Evolutionary conservation across 2,888 invertebrate species (phyloP), one percentile per base, ranked within the genome.

Genomic region (Acronicta leporina): DNA sequence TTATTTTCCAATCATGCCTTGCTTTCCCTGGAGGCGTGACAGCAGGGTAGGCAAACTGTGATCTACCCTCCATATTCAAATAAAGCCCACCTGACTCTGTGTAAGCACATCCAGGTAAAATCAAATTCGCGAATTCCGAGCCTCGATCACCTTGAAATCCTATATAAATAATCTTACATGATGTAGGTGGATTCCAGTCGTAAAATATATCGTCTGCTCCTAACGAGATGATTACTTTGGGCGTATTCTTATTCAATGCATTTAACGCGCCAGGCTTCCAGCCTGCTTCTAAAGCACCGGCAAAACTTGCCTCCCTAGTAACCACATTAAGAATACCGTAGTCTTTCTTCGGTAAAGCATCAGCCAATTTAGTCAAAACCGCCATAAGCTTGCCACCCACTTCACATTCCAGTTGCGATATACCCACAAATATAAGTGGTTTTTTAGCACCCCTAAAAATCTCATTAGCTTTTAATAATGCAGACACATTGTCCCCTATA

Each of bases 101-200:
- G 87, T 99, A 99, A 0, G 99, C 99, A 49, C 98, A 97, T 27
- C 99, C 98, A 0, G 99, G 99, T 15, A 99, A 92, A 56, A 99
- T 96, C 13, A 98, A 96, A 85, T 98, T 97, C 7, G 99, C 99
- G 68, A 97, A 96, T 72, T 96, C 95, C 1, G 99, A 98, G 16
- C 99, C 99, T 56, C 95, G 95, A 86, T 99, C 99, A 54, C 99
- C 99, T 92, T 99, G 99, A 90, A 98, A 99, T 57, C 98, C 98
- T 95, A 89, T 76, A 80, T 99, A 99, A 75, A 99, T 96, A 42
- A 99, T 95, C 72, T 96, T 97, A 69, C 97, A 96, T 82, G 96
- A 96, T 0, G 96, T 95, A 45, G 99, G 95, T 80, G 98, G 97
- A 35, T 95, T 95, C 83, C 96, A 96, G 2, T 96, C 96, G 69